A percentile compares a stretch with the other conserved stretches of the same genome.
Conservation (phyloP, 2,888 invertebrate species). For the Spisula solida region DNA sequence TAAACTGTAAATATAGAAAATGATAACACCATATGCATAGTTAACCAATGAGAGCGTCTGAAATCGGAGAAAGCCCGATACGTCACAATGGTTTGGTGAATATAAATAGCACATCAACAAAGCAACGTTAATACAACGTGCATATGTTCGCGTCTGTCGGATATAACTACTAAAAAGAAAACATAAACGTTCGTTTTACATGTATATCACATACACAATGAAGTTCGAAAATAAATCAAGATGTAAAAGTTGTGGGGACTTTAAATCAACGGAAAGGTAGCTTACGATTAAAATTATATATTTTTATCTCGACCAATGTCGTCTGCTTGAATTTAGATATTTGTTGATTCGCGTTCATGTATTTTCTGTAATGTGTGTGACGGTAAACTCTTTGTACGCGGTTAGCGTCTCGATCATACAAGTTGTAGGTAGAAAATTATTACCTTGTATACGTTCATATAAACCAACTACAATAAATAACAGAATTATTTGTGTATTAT, state of each 20-base stretch:
- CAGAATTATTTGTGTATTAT: too few relatives aligned
- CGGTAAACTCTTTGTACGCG: too few relatives aligned
- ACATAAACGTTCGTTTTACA: neutral
- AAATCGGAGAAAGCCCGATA: neutral
- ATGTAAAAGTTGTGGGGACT: conserved; percentile 31
- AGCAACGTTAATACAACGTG: conserved; percentile 1
- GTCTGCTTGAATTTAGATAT: neutral
- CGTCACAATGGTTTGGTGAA: neutral
- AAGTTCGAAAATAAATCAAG: neutral
- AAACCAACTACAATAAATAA: too few relatives aligned
- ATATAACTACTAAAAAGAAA: neutral
- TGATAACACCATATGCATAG: neutral
- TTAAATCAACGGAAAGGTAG: conserved; percentile 9
- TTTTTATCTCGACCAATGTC: neutral
- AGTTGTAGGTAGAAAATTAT: too few relatives aligned
- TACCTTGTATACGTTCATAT: too few relatives aligned
- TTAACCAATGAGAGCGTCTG: neutral
- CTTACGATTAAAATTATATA: neutral
- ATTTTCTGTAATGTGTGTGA: too few relatives aligned
- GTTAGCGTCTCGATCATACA: too few relatives aligned
- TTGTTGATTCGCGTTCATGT: too few relatives aligned
- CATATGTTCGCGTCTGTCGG: neutral
- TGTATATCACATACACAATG: neutral
- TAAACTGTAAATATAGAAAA: conserved; percentile 23
- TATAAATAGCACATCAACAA: conserved; percentile 27